Conservation (phyloP, 2,113 vertebrate species). For the Scortum barcoo region DNA sequence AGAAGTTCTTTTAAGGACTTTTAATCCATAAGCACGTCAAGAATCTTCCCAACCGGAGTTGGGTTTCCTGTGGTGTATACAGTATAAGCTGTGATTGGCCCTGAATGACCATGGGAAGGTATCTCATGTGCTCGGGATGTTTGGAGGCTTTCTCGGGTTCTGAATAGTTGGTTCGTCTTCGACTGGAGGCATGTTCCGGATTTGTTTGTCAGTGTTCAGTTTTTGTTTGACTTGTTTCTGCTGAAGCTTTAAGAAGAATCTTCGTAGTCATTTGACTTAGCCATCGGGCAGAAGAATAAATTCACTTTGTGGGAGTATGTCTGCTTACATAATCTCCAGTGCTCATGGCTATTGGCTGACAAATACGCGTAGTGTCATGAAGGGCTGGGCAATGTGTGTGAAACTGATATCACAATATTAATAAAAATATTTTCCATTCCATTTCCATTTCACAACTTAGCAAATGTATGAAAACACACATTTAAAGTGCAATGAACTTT, state of each 20-base stretch:
- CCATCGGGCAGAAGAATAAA: slow-evolving; percentile 13
- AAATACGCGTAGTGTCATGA: neutral
- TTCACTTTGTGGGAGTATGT: neutral
- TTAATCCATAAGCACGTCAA: slow-evolving; percentile 61
- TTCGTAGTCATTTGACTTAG: slow-evolving; percentile 26
- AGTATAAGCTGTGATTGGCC: slow-evolving; percentile 21
- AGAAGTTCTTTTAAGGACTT: slow-evolving; percentile 47
- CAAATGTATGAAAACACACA: neutral
- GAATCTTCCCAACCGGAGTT: slow-evolving; percentile 50
- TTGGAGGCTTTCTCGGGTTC: slow-evolving; percentile 11
- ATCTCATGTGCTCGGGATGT: slow-evolving; percentile 28
- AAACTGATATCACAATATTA: neutral
- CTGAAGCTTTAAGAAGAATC: neutral
- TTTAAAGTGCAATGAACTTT: neutral
- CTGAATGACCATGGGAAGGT: slow-evolving; percentile 32
- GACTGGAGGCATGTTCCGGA: slow-evolving; percentile 9
- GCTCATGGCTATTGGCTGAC: neutral
- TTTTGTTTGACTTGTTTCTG: neutral
- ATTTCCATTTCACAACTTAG: neutral
- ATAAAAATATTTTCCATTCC: neutral
- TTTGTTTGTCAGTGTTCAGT: slow-evolving; percentile 9
- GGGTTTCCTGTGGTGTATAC: slow-evolving; percentile 61
- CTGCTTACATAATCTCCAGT: neutral
- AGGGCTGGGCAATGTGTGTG: neutral
- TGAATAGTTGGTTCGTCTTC: neutral